Base-by-base conservation (phyloP, 2,797 vertebrate genomes). In the Jordanella pulchra region DNA sequence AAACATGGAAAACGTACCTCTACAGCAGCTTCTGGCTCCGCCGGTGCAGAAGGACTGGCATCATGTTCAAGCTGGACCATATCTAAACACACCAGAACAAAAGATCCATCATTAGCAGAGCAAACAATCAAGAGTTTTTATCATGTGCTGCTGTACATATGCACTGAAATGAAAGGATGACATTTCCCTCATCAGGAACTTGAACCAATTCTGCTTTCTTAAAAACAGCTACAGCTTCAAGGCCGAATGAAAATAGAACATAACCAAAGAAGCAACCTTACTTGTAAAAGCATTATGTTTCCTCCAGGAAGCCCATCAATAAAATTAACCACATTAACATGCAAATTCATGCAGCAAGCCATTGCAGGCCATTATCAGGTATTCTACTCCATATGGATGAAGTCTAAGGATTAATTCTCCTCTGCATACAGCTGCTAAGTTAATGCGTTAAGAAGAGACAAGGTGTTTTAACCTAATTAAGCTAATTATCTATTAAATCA, bases 61-160 rank as follows among this genome's bases (percentile, higher is more conserved):
- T 98, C 95, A 0, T 95, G 95, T 83, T 96, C 95, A 74, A 99
- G 92, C 73, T 97, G 96, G 23, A 90, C 96, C 86, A 98, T 97
- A 82, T 98, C 98, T 99, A 63, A 73, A 87, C 75, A 55, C 1
- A 71, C 50, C 13, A 65, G 39, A 66, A 21, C 47, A 63, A 71
- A 10, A 63, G 2, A 48, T 5, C 30, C 30, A 67, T 84, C 25
- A 72, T 70, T 12, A 10, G 53, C 6, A 30, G 15, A 27, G 39
- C 50, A 60, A 55, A 18, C 3, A 58, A 14, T 45, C 0, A 12
- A n/a, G 5, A 39, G 4, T 39, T 39, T 39, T 7, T 39, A 39
- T 39, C 35, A 4, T 39, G 35, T 39, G 35, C 35, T 1, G 35
- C 35, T 39, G 5, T 39, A 39, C 35, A 39, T 7, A 39, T 39